Base-by-base conservation (phyloP, 2,113 vertebrate genomes). In the Mobula birostris region DNA sequence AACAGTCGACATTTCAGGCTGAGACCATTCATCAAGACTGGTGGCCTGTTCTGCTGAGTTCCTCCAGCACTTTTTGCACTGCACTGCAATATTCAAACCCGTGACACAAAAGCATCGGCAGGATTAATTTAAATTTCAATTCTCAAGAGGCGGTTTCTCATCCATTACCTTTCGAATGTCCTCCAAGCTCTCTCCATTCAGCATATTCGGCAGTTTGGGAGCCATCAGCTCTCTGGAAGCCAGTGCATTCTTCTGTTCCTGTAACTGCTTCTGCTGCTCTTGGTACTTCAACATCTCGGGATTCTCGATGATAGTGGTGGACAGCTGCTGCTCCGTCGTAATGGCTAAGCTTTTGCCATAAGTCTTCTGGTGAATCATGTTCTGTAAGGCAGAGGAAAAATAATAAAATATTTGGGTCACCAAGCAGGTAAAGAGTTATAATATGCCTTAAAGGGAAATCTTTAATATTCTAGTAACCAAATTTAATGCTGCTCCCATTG, bases 221-320 rank as follows among this genome's bases (percentile, higher is more conserved):
- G 97, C 90, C 0, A 97, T 95, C 24, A 96, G 94, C 0, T 97
- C 96, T 0, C 97, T 97, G 78, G 96, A 96, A 8, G 96, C 15
- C 0, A 95, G 32, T 0, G 95, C 6, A 0, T 95, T 96, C 95
- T 97, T 98, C 94, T 97, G 97, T 1, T 97, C 97, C 94, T 72
- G 96, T 95, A 98, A 97, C 0, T 96, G 94, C 97, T 97, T 96
- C 94, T 97, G 97, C 29, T 70, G 94, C 95, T 97, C 96, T 79
- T 99, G 99, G 95, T 99, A 99, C 95, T 99, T 99, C 32, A 99
- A 98, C 98, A 99, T 99, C 96, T 99, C 99, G 0, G 99, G 99
- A 94, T 99, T 99, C 96, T 99, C 99, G 5, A 99, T 99, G 94
- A 99, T 98, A 85, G 98, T 99, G 95, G 98, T 98, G 94, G 98